Percentiles rank a stretch among this genome's conserved stretches.
Conservation (phyloP, 2,797 vertebrate genomes). For the Enteromius thamalakanensis region DNA sequence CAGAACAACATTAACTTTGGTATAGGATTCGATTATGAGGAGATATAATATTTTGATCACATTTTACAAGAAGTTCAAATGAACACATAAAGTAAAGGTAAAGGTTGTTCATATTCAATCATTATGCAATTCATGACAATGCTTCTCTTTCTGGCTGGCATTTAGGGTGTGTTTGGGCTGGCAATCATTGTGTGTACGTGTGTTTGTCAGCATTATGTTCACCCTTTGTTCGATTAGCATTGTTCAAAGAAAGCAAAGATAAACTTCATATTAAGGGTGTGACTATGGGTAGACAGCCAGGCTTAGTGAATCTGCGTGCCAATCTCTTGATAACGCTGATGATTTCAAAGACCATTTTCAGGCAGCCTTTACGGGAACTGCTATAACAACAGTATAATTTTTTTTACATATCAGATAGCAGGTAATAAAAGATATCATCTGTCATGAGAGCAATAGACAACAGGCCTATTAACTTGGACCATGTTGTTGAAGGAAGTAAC, state of each 20-base stretch:
- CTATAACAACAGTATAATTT: neutral
- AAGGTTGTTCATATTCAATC: neutral
- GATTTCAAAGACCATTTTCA: constrained; percentile 2
- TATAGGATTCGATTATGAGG: neutral
- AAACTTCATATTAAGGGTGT: constrained; percentile 20
- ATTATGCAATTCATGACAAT: neutral
- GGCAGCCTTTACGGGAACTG: constrained; percentile 13
- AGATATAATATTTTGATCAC: neutral
- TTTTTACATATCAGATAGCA: constrained; percentile 30
- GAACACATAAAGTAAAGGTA: neutral
- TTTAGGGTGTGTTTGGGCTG: neutral
- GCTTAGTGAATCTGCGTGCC: neutral
- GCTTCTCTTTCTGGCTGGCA: neutral
- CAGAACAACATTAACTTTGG: constrained; percentile 12
- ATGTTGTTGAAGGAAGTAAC: constrained; percentile 7
- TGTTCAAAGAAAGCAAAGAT: constrained; percentile 24
- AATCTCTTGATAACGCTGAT: constrained; percentile 4
- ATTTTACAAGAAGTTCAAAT: neutral
- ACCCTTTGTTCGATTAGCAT: constrained; percentile 15
- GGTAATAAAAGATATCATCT: constrained; percentile 30
- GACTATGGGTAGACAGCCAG: constrained; percentile 1
- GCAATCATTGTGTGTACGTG: neutral
- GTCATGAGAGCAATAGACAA: neutral
- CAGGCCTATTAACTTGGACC: neutral
- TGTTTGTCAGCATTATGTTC: neutral